Evolutionary conservation across 2,797 vertebrate species (phyloP).

Genomic region (Leucoraja ocellata): DNA sequence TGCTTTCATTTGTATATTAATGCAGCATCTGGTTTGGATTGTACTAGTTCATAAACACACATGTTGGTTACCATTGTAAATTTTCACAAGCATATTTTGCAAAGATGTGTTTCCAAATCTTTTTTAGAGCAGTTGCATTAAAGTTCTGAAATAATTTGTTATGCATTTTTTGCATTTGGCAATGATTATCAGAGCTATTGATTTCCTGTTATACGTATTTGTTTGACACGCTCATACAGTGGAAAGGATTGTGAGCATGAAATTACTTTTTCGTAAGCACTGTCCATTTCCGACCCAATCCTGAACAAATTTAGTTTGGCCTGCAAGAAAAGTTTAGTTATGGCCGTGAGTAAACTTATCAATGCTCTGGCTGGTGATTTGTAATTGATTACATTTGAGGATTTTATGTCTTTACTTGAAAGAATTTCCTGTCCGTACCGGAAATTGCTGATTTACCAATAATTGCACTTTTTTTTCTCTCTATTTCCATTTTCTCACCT

Average conservation of each 20-base stretch:
- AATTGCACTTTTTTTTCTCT: neutral
- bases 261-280: neutral
- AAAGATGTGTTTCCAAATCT: neutral
- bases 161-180: neutral
- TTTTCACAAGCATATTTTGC: constrained; percentile 23
- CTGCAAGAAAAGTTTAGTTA: neutral
- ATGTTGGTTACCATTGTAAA: constrained; percentile 13
- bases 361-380: neutral
- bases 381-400: neutral
- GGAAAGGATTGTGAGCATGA: neutral
- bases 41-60: constrained; percentile 21
- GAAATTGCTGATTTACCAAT: neutral
- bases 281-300: neutral
- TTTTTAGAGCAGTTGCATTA: neutral
- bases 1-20: constrained; percentile 31
- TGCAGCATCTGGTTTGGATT: constrained; percentile 33
- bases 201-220: neutral
- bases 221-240: neutral
- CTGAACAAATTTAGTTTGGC: neutral
- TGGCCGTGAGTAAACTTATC: neutral
- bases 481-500: neutral
- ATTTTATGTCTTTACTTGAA: neutral
- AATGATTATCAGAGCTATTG: constrained; percentile 13
- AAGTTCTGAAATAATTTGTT: neutral
- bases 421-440: neutral